Evolutionary conservation across 1,140 invertebrate species (phyloP).

Genomic region (Pectinophora gossypiella): DNA sequence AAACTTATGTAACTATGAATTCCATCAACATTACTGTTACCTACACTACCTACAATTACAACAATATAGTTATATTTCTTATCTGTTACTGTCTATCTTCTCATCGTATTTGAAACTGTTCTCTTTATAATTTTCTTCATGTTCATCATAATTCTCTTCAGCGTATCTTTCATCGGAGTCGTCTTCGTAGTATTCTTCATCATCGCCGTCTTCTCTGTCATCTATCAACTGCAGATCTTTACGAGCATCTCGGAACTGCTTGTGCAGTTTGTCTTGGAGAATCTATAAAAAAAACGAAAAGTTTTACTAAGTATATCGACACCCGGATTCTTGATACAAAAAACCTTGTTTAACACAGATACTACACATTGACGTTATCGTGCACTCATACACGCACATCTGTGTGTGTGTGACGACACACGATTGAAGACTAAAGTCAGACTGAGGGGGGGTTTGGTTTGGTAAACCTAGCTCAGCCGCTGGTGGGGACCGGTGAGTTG

Average conservation of each 20-base stretch:
- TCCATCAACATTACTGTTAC: too few relatives aligned
- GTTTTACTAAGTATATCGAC: neutral
- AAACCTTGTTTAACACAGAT: too few relatives aligned
- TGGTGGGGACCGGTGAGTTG: too few relatives aligned
- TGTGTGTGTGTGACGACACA: too few relatives aligned
- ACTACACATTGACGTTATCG: too few relatives aligned
- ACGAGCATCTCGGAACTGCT: constrained; percentile 23
- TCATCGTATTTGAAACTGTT: neutral
- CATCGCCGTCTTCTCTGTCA: constrained; percentile 14
- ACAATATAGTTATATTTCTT: neutral
- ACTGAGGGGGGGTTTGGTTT: too few relatives aligned
- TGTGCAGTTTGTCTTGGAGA: constrained; percentile 43
- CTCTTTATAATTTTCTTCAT: constrained; percentile 15
- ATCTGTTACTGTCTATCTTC: neutral
- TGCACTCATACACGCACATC: too few relatives aligned
- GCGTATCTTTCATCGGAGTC: constrained; percentile 20
- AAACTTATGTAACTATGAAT: too few relatives aligned
- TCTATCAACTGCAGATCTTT: constrained; percentile 9
- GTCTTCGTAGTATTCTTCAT: constrained; percentile 15
- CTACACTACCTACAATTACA: neutral
- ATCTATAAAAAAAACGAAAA: constrained; percentile 34
- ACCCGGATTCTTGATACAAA: too few relatives aligned
- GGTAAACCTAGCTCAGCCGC: too few relatives aligned
- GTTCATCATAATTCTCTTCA: constrained; percentile 23
- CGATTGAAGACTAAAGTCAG: too few relatives aligned